These are phyloP conservation scores for Cyprinodon tularosa DNA, from an alignment of 2,113 vertebrate species.

Conservation along the genomic window DNA sequence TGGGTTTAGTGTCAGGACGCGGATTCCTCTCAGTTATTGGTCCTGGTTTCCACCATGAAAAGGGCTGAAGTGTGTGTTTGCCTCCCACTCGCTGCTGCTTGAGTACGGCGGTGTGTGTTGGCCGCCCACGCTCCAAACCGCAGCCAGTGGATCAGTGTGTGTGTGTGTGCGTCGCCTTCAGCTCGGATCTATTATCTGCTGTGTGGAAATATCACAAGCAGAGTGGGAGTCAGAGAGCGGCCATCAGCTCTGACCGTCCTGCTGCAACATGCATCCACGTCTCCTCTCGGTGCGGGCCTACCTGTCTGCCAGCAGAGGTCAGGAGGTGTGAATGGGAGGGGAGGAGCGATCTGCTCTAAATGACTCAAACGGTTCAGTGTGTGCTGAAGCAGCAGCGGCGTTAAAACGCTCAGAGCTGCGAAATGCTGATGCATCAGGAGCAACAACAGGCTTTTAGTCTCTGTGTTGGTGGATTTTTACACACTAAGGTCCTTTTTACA, in stretches of 20 bases:
- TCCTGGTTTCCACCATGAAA: slow-evolving; percentile 30
- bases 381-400: not conserved
- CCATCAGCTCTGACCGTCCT: slow-evolving; percentile 21
- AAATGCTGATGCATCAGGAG: not conserved
- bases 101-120: slow-evolving; percentile 53
- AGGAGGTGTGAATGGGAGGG: slow-evolving; percentile 31
- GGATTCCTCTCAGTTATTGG: not conserved
- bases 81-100: slow-evolving; percentile 59
- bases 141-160: slow-evolving; percentile 10
- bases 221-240: slow-evolving; percentile 42
- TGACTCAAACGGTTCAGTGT: not conserved
- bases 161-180: slow-evolving; percentile 22
- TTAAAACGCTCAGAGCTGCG: not conserved
- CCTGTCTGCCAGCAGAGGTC: slow-evolving; percentile 52
- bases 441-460: not conserved
- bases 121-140: slow-evolving; percentile 41
- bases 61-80: slow-evolving; percentile 18
- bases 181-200: slow-evolving; percentile 53
- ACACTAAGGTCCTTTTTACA: not conserved
- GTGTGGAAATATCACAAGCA: slow-evolving; percentile 49
- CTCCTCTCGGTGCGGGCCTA: slow-evolving; percentile 21
- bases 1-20: slow-evolving; percentile 3
- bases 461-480: not conserved
- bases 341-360: not conserved
- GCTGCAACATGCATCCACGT: not conserved